phyloP scores from a whole-genome alignment of 2,888 invertebrate genomes.

The Archips xylosteana region DNA sequence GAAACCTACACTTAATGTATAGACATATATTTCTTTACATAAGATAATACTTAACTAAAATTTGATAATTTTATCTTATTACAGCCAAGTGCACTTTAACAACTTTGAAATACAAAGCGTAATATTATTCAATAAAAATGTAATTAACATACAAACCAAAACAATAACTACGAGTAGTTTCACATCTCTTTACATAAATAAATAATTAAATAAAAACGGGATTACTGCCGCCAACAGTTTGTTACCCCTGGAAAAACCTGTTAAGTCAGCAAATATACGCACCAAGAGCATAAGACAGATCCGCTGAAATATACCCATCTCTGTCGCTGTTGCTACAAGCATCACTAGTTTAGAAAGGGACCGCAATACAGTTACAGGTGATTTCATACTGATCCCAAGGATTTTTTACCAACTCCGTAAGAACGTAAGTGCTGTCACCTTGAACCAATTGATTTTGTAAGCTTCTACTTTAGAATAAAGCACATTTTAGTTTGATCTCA shows the following conservation, averaged over 20 bases:
- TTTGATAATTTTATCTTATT: not conserved
- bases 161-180: not conserved
- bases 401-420: conserved; percentile 54
- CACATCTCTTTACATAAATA: conserved; percentile 26
- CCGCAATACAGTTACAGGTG: conserved; percentile 54
- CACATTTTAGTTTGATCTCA: conserved; percentile 57
- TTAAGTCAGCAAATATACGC: conserved; percentile 79
- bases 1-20: no score
- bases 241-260: conserved; percentile 70
- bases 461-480: conserved; percentile 45
- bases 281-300: conserved; percentile 56
- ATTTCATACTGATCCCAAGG: conserved; percentile 66
- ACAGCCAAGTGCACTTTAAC: not conserved
- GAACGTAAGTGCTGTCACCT: conserved; percentile 50
- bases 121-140: not conserved
- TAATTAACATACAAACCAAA: not conserved
- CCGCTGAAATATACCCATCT: conserved; percentile 56
- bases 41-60: no score
- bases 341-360: conserved; percentile 53
- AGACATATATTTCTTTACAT: no score
- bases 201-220: conserved; percentile 34
- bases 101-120: not conserved
- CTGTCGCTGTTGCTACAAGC: conserved; percentile 52
- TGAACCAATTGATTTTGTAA: conserved; percentile 51
- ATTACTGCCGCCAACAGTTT: conserved; percentile 58